Evolutionary conservation across 2,888 invertebrate genomes (phyloP).

Genomic region (Rhingia campestris): DNA sequence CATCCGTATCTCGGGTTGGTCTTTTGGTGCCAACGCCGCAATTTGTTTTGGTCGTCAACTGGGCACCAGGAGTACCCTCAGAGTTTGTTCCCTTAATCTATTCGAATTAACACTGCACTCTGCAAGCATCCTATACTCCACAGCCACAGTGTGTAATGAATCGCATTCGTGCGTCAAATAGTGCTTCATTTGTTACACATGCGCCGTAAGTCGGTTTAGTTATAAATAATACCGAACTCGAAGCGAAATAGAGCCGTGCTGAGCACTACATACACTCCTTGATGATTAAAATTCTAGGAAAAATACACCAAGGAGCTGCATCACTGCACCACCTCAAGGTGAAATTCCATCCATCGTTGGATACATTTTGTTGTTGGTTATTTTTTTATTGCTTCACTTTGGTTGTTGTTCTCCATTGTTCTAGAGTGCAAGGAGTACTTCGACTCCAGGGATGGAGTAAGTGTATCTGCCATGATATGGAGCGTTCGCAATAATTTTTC

Average conservation of each 20-base stretch:
- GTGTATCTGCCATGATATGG: conserved; percentile 20
- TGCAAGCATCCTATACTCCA: background rate
- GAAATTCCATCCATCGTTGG: conserved; percentile 51
- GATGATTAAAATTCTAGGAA: conserved; percentile 56
- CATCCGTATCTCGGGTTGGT: conserved; percentile 20
- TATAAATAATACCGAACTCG: conserved; percentile 44
- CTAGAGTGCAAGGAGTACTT: conserved; percentile 15
- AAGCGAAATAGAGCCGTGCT: conserved; percentile 28
- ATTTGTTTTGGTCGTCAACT: conserved; percentile 50
- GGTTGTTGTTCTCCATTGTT: conserved; percentile 24
- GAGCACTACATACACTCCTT: conserved; percentile 15
- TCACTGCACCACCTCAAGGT: conserved; percentile 44
- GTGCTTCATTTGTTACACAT: conserved; percentile 66
- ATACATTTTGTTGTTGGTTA: conserved; percentile 3
- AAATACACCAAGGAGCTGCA: conserved; percentile 19
- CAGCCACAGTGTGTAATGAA: conserved; percentile 34
- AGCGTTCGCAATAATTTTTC: conserved; percentile 28
- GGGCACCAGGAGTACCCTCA: conserved; percentile 18
- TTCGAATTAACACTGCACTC: conserved; percentile 59
- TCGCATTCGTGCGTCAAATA: conserved; percentile 67
- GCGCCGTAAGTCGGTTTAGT: conserved; percentile 44
- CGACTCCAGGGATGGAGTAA: conserved; percentile 1
- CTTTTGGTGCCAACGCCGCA: conserved; percentile 36
- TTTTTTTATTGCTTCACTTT: conserved; percentile 10
- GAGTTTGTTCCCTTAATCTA: conserved; percentile 52